Conservation (phyloP, 2,113 vertebrate genomes). For the Acanthisitta chloris region DNA sequence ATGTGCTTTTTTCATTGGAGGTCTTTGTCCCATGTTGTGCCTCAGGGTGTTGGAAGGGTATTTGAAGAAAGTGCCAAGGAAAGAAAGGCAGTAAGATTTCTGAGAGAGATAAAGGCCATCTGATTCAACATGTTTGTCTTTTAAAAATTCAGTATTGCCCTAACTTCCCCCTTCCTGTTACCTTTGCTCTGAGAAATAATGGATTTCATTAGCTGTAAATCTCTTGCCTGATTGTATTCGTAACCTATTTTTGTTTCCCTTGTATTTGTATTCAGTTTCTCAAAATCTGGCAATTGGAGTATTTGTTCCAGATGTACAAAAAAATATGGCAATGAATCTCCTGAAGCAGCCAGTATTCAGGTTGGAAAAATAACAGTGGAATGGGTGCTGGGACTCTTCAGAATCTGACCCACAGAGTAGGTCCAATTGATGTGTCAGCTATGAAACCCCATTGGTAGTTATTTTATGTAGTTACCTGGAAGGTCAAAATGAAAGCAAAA, state of each 20-base stretch:
- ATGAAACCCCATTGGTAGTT: not conserved
- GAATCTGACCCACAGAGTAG: not conserved
- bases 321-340: not conserved
- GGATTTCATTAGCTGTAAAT: not conserved
- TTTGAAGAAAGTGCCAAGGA: not conserved
- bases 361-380: not conserved
- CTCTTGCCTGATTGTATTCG: not conserved
- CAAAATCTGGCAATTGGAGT: not conserved
- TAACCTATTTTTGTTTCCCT: not conserved
- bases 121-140: conserved; percentile 11
- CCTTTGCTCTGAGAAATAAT: not conserved
- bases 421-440: not conserved
- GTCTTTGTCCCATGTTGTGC: not conserved
- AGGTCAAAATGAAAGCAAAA: not conserved
- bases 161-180: not conserved
- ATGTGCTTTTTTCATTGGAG: not conserved
- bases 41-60: not conserved
- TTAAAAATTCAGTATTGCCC: not conserved
- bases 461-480: not conserved
- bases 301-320: not conserved
- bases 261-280: not conserved
- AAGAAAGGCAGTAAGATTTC: conserved; percentile 35
- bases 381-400: not conserved
- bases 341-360: not conserved
- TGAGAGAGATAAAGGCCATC: conserved; percentile 10